Base-by-base conservation (phyloP, 2,888 invertebrate genomes). In the Drosophila diplacantha region DNA sequence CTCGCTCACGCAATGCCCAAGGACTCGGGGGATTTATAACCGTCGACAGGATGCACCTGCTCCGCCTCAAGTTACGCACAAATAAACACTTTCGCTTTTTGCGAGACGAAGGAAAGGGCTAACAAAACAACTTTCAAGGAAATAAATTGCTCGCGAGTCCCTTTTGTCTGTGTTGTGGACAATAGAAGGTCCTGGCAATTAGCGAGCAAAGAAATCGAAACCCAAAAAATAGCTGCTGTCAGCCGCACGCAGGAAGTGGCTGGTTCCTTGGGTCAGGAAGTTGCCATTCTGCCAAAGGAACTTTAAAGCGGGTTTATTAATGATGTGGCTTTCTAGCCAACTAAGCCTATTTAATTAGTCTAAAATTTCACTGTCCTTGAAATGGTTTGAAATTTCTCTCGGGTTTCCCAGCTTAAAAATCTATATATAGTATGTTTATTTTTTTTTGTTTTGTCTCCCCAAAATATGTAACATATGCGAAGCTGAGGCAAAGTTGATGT, bases 11-110 rank as follows among this genome's bases (percentile, higher is more conserved):
- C 51, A 66, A 49, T 43, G 44, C 29, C 38, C 49, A 56, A 56
- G 54, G 41, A 44, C 54, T 37, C 51, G 24, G 44, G 60, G 43
- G 44, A 69, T 31, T 31, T 29, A 3, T 14, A 9, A 3, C 41
- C 43, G 55, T 38, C 31, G 63, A 52, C 78, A 83, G 83, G 83
- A 81, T 71, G 73, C 78, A 79, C 78, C 83, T 79, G 78, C 65
- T 74, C 35, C 56, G 62, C 47, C 52, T 52, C 55, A 58, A 67
- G 58, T 64, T 72, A 71, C 66, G 65, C 68, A 71, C 76, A 79
- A 83, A 83, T 83, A 80, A 82, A 74, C 80, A 81, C 80, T 81
- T 83, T 83, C 82, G 82, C 70, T 81, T 76, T 72, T 54, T 14
- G 22, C 24, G 22, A 51, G 58, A 38, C 44, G 26, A n/a, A 14